Conservation (phyloP, 2,113 vertebrate genomes). For the Scalopus aquaticus region DNA sequence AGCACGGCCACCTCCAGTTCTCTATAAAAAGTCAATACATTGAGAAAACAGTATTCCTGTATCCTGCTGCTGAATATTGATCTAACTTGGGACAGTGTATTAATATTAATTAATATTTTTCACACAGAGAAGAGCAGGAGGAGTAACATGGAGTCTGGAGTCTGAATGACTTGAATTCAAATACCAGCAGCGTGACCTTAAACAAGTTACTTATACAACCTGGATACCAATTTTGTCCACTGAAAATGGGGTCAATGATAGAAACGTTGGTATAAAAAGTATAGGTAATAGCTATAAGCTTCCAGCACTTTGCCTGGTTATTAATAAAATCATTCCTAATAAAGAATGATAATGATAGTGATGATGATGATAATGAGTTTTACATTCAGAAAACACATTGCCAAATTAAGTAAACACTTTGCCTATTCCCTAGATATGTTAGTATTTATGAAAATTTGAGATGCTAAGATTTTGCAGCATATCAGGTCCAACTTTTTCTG, state of each 20-base stretch:
- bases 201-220: neutral
- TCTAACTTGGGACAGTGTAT: neutral
- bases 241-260: neutral
- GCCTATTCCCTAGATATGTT: neutral
- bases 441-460: neutral
- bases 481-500: neutral
- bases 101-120: neutral
- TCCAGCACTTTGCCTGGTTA: neutral
- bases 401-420: neutral
- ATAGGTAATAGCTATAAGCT: neutral
- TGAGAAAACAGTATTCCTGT: neutral
- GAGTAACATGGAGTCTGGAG: neutral
- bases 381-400: neutral
- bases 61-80: neutral
- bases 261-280: neutral
- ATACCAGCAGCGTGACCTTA: neutral
- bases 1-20: neutral
- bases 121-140: neutral
- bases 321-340: neutral
- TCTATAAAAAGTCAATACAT: neutral
- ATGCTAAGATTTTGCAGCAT: neutral
- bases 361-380: neutral
- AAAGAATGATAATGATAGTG: neutral
- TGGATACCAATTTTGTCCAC: neutral
- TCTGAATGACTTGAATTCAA: neutral